These are phyloP conservation scores for Amblyteles armatorius DNA, from an alignment of 2,888 invertebrate species.

Conservation along the genomic window DNA sequence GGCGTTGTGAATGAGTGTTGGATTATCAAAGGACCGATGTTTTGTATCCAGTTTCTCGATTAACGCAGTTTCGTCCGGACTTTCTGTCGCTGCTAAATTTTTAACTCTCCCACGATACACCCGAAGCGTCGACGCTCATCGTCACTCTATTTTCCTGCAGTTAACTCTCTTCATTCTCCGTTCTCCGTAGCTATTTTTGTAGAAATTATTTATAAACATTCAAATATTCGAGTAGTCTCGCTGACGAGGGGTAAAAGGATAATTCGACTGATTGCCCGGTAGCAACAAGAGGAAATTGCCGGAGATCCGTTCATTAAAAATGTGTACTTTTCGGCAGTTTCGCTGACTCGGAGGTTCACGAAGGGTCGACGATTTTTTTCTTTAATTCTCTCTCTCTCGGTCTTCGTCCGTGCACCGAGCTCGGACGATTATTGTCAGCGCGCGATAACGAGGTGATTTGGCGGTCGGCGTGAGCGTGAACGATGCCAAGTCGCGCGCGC, in stretches of 20 bases:
- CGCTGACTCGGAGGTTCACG: constrained; percentile 18
- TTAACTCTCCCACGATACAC: background rate
- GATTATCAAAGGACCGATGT: background rate
- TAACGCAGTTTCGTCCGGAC: background rate
- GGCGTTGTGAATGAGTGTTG: background rate
- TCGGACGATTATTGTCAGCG: constrained; percentile 68
- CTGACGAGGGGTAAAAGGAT: background rate
- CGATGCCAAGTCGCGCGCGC: constrained; percentile 47
- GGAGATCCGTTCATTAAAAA: background rate
- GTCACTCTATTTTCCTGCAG: background rate
- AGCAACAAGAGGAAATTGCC: background rate
- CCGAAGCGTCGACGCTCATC: background rate
- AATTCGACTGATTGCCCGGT: background rate
- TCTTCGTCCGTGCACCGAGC: constrained; percentile 28
- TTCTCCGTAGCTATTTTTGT: too few species aligned
- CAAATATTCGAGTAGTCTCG: background rate
- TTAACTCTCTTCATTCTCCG: background rate
- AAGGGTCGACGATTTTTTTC: constrained; percentile 30
- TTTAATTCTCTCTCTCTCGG: constrained; percentile 19
- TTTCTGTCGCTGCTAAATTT: background rate
- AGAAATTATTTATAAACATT: background rate
- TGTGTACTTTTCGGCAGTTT: background rate
- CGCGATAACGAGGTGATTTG: constrained; percentile 76
- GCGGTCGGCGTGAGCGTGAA: constrained; percentile 62
- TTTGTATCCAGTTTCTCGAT: background rate